Base-by-base conservation (phyloP, 2,888 invertebrate species). In the Alviniconcha strummeri region DNA sequence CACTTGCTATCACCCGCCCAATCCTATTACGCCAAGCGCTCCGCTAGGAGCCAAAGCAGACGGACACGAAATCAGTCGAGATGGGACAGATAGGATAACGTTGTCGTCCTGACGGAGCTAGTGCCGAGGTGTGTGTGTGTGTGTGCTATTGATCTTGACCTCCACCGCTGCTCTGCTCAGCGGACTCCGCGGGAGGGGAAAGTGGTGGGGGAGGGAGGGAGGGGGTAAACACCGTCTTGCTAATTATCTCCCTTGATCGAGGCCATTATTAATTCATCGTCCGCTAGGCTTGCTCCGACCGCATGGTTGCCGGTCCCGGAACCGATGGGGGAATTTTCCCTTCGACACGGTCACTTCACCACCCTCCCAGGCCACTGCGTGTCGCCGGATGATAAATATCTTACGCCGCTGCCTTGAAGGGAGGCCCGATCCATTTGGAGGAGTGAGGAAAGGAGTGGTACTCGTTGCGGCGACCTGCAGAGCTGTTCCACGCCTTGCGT, bases 171-270 rank as follows among this genome's bases (percentile, higher is more conserved):
- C 13, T 60, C 13, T 13, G 9, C 60, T 11, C 13, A 60, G 36
- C 36, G 36, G 36, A 3, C 36, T 36, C 36, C 36, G 3, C 36
- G 36, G 36, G 36, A 36, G 36, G 60, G 13, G 60, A 60, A 60
- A 60, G 60, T 11, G 60, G 13, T 3, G 13, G 60, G 60, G 13
- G 60, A 60, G 8, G 6, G 57, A 19, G 19, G 19, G 13, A 77
- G 57, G 19, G 13, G 19, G n/a, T 77, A 77, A 77, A 55, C 72
- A 74, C 9, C 36, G 15, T 55, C 13, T 8, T 77, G 77, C 56
- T 77, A 77, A 77, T 77, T 57, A 77, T 57, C 77, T 19, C 77
- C 76, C 77, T 13, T 77, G 57, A 77, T 77, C 57, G 77, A 36
- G 19, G 77, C 57, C 56, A 77, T 77, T 8, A 77, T 57, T 77